phyloP scores from a whole-genome alignment of 2,113 vertebrate genomes.

The Salvelinus alpinus region DNA sequence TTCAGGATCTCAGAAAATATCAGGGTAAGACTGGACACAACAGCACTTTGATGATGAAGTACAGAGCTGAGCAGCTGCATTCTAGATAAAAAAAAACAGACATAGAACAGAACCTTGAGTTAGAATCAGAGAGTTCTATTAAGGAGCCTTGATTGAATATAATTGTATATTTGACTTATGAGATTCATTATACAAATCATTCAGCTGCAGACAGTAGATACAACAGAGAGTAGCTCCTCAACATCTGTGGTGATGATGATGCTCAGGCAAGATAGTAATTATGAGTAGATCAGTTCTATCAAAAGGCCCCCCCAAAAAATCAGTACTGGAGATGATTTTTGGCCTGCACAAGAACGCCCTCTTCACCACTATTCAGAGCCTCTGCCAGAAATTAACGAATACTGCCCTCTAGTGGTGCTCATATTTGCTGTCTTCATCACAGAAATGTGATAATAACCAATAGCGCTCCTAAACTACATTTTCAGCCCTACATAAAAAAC shows the following conservation, averaged over 20 bases:
- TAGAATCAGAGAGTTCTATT: background rate
- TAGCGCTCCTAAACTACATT: too few species aligned
- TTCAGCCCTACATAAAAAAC: too few species aligned
- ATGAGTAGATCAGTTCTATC: background rate
- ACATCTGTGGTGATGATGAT: background rate
- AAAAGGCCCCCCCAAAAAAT: background rate
- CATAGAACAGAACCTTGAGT: too few species aligned
- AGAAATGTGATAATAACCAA: too few species aligned
- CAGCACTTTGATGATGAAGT: background rate
- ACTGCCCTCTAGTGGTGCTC: slow-evolving; percentile 60
- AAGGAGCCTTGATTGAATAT: background rate
- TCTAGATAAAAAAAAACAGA: background rate
- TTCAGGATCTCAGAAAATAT: too few species aligned
- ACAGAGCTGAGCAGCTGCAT: background rate
- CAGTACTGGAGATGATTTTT: background rate
- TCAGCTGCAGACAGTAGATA: background rate
- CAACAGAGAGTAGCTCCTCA: background rate
- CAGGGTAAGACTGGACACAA: background rate
- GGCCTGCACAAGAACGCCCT: background rate
- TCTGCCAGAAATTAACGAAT: slow-evolving; percentile 20
- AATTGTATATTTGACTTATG: background rate
- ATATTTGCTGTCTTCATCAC: background rate
- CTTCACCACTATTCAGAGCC: background rate
- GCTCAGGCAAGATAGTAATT: background rate
- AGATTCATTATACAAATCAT: background rate